Evolutionary conservation across 2,113 vertebrate species (phyloP).

Genomic region (Polyodon spathula): DNA sequence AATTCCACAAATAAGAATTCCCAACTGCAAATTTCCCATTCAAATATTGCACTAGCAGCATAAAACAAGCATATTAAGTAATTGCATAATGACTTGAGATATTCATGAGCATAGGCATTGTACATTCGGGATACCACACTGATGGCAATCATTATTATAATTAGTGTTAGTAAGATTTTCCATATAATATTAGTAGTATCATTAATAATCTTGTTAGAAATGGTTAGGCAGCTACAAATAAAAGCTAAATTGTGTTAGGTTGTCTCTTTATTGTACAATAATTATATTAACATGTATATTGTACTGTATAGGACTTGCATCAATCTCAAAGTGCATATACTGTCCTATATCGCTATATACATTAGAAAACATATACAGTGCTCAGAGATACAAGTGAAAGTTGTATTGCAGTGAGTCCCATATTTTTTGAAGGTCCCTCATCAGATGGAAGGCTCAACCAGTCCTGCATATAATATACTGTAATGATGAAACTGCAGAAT

Average conservation of each 20-base stretch:
- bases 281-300: not conserved
- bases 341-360: constrained; percentile 35
- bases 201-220: too few species aligned
- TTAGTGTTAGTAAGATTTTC: constrained; percentile 9
- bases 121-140: too few species aligned
- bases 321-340: constrained; percentile 19
- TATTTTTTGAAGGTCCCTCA: constrained; percentile 24
- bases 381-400: constrained; percentile 13
- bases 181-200: constrained; percentile 28
- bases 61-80: constrained; percentile 9
- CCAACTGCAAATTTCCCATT: constrained; percentile 19
- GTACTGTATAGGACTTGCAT: constrained; percentile 16
- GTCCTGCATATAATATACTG: not conserved
- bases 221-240: constrained; percentile 18
- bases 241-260: constrained; percentile 23
- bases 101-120: too few species aligned
- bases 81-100: too few species aligned
- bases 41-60: constrained; percentile 34
- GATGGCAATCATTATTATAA: constrained; percentile 14
- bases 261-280: constrained; percentile 20
- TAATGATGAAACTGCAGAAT: too few species aligned
- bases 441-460: not conserved
- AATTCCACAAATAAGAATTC: constrained; percentile 23
- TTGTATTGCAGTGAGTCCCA: constrained; percentile 12
- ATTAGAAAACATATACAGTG: constrained; percentile 19